phyloP scores from a whole-genome alignment of 2,113 vertebrate genomes.

The Panurus biarmicus region DNA sequence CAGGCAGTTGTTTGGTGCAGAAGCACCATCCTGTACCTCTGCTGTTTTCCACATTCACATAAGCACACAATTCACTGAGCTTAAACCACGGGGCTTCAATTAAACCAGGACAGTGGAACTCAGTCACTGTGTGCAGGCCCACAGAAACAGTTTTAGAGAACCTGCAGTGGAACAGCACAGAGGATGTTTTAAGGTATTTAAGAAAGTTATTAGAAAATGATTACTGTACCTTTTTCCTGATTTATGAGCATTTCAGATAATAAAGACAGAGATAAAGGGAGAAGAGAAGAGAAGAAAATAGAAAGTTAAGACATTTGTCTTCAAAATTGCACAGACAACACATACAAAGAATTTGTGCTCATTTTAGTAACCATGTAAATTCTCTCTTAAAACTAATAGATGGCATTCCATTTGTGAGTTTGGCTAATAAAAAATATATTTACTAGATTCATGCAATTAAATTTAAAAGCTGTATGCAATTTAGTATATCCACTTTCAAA shows the following conservation, averaged over 20 bases:
- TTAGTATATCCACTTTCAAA: constrained; percentile 21
- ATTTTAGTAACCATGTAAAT: neutral
- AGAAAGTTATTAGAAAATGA: constrained; percentile 49
- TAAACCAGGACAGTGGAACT: neutral
- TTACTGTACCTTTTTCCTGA: constrained; percentile 71
- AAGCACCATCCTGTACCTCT: neutral
- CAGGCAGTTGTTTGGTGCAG: neutral
- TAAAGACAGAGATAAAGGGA: constrained; percentile 39
- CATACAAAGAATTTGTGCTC: neutral
- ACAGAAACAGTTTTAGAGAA: neutral
- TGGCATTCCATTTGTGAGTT: neutral
- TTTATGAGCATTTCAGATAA: constrained; percentile 63
- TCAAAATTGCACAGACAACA: constrained; percentile 26
- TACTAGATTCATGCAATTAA: neutral
- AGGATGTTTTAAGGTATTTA: neutral
- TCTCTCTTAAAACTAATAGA: neutral
- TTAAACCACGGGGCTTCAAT: neutral
- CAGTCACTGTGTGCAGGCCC: neutral
- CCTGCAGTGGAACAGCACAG: neutral
- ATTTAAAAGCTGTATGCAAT: constrained; percentile 12
- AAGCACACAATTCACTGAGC: neutral
- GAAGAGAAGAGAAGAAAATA: constrained; percentile 59
- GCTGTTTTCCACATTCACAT: neutral
- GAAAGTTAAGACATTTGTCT: constrained; percentile 43
- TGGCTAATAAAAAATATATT: neutral